A percentile compares a stretch with the other conserved stretches of the same genome.
These are phyloP conservation scores for Sciurus vulgaris DNA, from an alignment of 2,797 vertebrate species.

Conservation along the genomic window DNA sequence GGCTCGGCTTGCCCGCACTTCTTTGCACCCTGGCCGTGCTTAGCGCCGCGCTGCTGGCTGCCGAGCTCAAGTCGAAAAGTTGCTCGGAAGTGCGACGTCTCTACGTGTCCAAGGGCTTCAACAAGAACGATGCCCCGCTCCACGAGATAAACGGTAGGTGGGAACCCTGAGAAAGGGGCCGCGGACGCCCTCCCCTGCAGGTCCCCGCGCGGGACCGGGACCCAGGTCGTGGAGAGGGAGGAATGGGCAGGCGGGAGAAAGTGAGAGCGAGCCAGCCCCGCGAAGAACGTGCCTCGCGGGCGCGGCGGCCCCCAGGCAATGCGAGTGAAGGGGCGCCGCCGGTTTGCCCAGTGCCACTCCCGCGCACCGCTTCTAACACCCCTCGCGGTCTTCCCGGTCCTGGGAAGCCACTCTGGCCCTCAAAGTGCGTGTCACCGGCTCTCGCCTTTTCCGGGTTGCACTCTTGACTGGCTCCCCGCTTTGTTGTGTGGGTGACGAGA, in stretches of 20 bases:
- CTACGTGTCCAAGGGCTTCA: conserved; percentile 96
- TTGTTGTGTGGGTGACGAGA: conserved; percentile 68
- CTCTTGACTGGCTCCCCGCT: conserved; percentile 68
- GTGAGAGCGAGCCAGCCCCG: background rate
- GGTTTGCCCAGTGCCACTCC: conserved; percentile 34
- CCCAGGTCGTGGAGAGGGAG: conserved; percentile 59
- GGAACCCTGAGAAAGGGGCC: background rate
- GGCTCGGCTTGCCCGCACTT: conserved; percentile 86
- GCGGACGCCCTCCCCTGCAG: background rate
- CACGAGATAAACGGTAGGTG: conserved; percentile 94
- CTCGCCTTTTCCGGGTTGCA: conserved; percentile 78
- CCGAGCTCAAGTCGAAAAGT: conserved; percentile 93
- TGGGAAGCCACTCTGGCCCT: conserved; percentile 54
- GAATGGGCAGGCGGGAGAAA: background rate
- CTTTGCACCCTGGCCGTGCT: conserved; percentile 88
- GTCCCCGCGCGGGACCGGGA: background rate
- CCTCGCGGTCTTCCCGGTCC: background rate
- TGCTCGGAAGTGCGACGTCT: conserved; percentile 94
- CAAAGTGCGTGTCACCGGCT: conserved; percentile 57
- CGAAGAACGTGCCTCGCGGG: background rate
- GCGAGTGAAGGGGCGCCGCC: background rate
- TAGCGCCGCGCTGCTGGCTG: conserved; percentile 86
- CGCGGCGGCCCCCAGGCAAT: background rate
- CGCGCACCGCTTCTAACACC: background rate
- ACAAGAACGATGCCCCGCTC: conserved; percentile 94